Evolutionary conservation across 2,113 vertebrate genomes (phyloP), one percentile per base, ranked within the genome.

Genomic region (Oxygymnocypris stewartii): DNA sequence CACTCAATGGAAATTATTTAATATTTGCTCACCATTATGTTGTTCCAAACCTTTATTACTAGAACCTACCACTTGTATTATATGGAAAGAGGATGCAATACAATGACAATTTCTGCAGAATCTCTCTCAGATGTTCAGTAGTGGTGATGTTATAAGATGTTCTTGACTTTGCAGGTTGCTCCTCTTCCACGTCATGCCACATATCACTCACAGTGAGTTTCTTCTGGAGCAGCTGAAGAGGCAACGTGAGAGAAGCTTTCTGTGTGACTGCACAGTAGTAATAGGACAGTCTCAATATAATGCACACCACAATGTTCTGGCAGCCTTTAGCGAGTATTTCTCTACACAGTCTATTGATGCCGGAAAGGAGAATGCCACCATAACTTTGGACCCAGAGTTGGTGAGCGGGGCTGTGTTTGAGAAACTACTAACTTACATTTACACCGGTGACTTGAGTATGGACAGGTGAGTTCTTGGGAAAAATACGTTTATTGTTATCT

Each of bases 291-390:
- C 93, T 88, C 95, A 94, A 54, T 97, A 96, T 92, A 95, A 93
- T 86, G 96, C 95, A 20, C 97, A 99, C 84, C 95, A 96, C 57
- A 99, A 98, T 84, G 96, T 99, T 79, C 95, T 99, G 6, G 97
- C 97, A 1, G 97, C 97, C 0, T 99, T 99, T 93, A 99, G 98
- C 90, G 95, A 97, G 75, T 99, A 97, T 92, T 99, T 99, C 82
- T 95, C 95, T 40, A 93, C 96, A 0, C 95, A 96, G 87, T 96
- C 95, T 91, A 93, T 94, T 35, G 96, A 96, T 0, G 81, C 95
- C 0, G 95, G 94, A 61, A 96, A 94, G 12, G 92, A 92, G 81
- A 95, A 89, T 23, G 92, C 96, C 63, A 94, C 91, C 0, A 93
- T 96, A 14, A 96, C 96, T 35, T 86, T 99, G 91, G 97, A 99